Conservation (phyloP, 37 sponge, comb jelly and placozoan genomes). For the Tethya wilhelma region DNA sequence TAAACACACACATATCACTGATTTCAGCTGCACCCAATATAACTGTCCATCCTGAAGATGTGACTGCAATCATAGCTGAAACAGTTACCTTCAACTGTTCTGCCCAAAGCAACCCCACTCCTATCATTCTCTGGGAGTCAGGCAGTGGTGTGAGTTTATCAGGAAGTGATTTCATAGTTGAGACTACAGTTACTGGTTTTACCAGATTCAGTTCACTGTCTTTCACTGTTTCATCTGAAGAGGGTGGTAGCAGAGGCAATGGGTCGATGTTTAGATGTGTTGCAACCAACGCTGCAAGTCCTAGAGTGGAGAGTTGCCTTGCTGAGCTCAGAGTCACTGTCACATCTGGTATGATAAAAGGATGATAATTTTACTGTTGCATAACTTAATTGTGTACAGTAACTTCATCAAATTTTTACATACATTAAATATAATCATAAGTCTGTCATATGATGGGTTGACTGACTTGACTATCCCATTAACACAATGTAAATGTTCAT, state of each 20-base stretch:
- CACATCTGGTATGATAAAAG: too few relatives aligned
- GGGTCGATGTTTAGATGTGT: conserved; percentile 13
- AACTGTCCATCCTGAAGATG: not conserved
- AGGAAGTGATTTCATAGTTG: not conserved
- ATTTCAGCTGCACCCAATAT: conserved; percentile 3
- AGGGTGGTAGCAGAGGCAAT: not conserved
- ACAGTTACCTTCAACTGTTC: conserved; percentile 9
- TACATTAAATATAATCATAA: too few relatives aligned
- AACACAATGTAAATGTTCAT: too few relatives aligned
- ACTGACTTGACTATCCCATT: too few relatives aligned
- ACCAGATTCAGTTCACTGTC: not conserved
- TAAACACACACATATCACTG: not conserved
- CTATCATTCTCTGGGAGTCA: conserved; percentile 31
- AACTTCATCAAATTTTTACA: too few relatives aligned
- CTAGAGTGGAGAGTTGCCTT: conserved; percentile 4
- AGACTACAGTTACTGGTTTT: not conserved
- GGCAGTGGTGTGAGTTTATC: not conserved
- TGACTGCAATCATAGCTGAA: not conserved
- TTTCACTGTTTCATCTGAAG: not conserved
- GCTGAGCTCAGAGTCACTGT: not conserved
- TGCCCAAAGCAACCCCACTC: conserved; percentile 4
- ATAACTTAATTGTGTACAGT: too few relatives aligned
- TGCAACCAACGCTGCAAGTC: conserved; percentile 3
- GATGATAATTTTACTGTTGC: too few relatives aligned
- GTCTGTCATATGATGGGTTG: too few relatives aligned